Base-by-base conservation (phyloP, 2,797 vertebrate species). In the Lagorchestes hirsutus region DNA sequence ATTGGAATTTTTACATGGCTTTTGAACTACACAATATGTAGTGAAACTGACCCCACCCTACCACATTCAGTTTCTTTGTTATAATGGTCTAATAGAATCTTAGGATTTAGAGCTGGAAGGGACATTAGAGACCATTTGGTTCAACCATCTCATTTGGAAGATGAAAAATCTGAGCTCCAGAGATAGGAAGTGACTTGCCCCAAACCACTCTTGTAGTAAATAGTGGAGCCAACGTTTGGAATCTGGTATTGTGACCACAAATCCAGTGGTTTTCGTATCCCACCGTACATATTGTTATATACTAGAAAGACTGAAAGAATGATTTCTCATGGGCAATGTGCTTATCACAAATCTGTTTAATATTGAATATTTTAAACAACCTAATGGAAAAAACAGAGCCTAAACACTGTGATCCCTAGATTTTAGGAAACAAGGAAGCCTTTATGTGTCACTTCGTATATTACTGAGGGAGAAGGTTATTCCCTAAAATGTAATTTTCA, bases 11-110 rank as follows among this genome's bases (percentile, higher is more conserved):
- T 96, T 96, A 95, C 18, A 5, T 93, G 12, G 28, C 34, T 95
- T 97, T 96, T 96, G 92, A 50, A 95, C 91, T 97, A 12, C 55
- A 67, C 34, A 57, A 16, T 58, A 22, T 95, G 92, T 91, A 97
- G 96, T 28, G 96, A 55, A 96, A 55, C 95, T 93, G 91, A 57
- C 12, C 10, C n/a, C 0, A 0, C 94, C 46, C 18, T 4, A 92
- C 3, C 74, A 97, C 67, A 52, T 62, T 55, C 5, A 11, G 92
- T 96, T 95, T 5, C 2, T 92, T 95, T 55, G 14, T 34, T 94
- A 0, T 54, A 93, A 0, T 24, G 67, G 0, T 29, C 92, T 40
- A 96, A 55, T n/a, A 18, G 11, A 92, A 54, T 24, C n/a, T 55
- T 67, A 87, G 40, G 22, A 46, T 87, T 87, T 87, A 46, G 74